These are phyloP conservation scores for Albula glossodonta DNA, from an alignment of 2,113 vertebrate species.

Conservation along the genomic window DNA sequence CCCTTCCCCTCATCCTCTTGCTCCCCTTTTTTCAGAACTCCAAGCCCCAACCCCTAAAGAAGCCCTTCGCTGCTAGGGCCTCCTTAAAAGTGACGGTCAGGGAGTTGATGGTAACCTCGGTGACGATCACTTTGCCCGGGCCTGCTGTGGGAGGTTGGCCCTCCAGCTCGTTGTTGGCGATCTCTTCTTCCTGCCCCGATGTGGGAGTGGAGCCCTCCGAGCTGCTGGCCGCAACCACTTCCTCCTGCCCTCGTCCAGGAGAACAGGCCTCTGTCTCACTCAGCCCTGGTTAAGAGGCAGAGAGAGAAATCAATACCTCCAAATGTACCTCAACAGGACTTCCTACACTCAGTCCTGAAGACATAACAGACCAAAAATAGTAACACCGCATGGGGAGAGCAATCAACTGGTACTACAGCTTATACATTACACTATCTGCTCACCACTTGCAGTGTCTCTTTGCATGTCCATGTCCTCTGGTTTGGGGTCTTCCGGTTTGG, in stretches of 20 bases:
- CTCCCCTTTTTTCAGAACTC: constrained; percentile 20
- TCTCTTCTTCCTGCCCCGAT: constrained; percentile 79
- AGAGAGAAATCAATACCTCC: not conserved
- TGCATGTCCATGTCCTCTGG: constrained; percentile 30
- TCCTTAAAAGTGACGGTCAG: constrained; percentile 96
- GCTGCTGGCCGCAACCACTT: constrained; percentile 22
- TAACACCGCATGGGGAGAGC: no score
- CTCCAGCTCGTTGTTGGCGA: constrained; percentile 79
- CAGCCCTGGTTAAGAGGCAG: constrained; percentile 44
- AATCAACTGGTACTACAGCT: no score
- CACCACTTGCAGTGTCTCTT: constrained; percentile 51
- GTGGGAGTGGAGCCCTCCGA: constrained; percentile 57
- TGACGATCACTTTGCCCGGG: constrained; percentile 88
- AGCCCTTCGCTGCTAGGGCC: constrained; percentile 86
- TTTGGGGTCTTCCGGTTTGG: not conserved
- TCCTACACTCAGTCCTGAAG: not conserved
- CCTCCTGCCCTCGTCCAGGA: constrained; percentile 29
- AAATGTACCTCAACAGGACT: not conserved
- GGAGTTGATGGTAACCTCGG: constrained; percentile 95
- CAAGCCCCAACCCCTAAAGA: constrained; percentile 84
- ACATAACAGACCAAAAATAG: no score
- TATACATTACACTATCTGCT: constrained; percentile 42
- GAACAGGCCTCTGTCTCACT: constrained; percentile 46
- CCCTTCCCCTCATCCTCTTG: not conserved
- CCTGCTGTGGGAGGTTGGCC: constrained; percentile 53